Evolutionary conservation across 2,888 invertebrate species (phyloP), one percentile per base, ranked within the genome.

Genomic region (Mythimna ferrago): DNA sequence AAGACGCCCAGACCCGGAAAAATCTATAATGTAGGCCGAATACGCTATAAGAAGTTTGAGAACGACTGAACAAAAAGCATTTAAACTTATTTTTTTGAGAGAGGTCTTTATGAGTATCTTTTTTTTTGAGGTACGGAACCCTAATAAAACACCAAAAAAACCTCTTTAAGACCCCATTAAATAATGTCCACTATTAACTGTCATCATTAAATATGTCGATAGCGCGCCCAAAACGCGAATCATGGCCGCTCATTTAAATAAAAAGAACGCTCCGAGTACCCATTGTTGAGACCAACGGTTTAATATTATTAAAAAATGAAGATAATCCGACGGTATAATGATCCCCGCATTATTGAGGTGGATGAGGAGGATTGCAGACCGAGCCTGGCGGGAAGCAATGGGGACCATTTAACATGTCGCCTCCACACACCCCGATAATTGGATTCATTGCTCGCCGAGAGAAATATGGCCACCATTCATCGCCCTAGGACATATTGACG

Each of bases 401-500:
- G 90, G 86, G 88, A 88, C 90, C 93, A 94, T 94, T 94, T 92
- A 94, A 93, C 94, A 94, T 92, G 92, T 94, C 94, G 90, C 89
- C 91, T 89, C 87, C 86, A 88, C 89, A 91, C 89, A 91, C 89
- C 88, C 86, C 93, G 91, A 93, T 95, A 94, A 94, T 95, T 94
- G 94, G 94, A 94, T 94, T 94, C 94, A 94, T 94, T 94, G 94
- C 94, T 88, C 87, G 89, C 87, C 77, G 84, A 78, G 87, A 89
- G 91, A 94, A 93, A 94, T 94, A 94, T 94, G 86, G 91, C 85
- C 73, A 75, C 90, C 91, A 93, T 94, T 93, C 92, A 93, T 94
- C 91, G 92, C 86, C 77, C 78, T 73, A 84, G 84, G 87, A 89
- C 91, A 78, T 89, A 90, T 90, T 88, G 90, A 88, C 89, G 88